Percentiles rank a stretch among this genome's conserved stretches.
Conservation (phyloP, 2,888 invertebrate genomes). For the Netelia melanura region DNA sequence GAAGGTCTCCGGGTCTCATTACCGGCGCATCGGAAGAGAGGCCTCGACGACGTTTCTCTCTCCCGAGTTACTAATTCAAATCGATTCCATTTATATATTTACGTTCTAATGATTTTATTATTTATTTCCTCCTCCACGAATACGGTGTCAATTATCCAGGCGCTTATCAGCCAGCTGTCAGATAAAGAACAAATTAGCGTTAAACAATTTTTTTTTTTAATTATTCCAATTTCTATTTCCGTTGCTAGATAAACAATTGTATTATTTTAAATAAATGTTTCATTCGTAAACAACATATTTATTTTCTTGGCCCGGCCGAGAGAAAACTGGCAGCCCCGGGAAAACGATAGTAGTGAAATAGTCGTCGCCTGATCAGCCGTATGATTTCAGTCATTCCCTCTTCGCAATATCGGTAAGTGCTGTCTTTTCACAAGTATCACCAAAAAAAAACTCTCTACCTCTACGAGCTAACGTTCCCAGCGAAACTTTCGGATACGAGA, state of each 20-base stretch:
- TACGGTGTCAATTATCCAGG: not conserved
- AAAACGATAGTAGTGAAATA: not conserved
- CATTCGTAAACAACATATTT: too few relatives aligned
- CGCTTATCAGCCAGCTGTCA: too few relatives aligned
- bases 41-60: conserved; percentile 3
- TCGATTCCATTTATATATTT: conserved; percentile 2
- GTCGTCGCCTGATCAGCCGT: conserved; percentile 52
- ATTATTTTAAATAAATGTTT: too few relatives aligned
- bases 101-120: not conserved
- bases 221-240: too few relatives aligned
- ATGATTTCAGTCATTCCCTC: conserved; percentile 67
- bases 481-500: conserved; percentile 48
- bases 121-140: not conserved
- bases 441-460: conserved; percentile 71
- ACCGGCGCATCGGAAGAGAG: not conserved
- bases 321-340: not conserved
- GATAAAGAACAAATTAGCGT: too few relatives aligned
- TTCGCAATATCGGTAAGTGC: conserved; percentile 82
- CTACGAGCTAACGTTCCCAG: conserved; percentile 62
- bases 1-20: conserved; percentile 6
- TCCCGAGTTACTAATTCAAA: conserved; percentile 19
- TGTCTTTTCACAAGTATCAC: conserved; percentile 72
- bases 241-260: too few relatives aligned
- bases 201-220: too few relatives aligned
- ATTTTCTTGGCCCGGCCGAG: not conserved